phyloP scores from a whole-genome alignment of 1,140 invertebrate genomes.

The Nephila pilipes region DNA sequence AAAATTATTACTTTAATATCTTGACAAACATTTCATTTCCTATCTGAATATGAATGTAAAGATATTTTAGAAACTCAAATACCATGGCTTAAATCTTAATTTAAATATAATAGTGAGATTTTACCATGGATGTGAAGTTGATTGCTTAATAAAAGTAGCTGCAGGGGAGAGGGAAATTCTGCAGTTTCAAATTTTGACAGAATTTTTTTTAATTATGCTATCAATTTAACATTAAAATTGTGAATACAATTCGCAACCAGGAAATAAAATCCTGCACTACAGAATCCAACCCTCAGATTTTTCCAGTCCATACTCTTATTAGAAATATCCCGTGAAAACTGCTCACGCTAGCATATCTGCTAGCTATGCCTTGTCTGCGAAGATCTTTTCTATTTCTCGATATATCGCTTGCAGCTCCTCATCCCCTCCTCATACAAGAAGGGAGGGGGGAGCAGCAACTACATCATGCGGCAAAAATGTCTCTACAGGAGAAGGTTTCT shows the following conservation, averaged over 20 bases:
- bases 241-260: background rate
- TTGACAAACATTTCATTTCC: too few relatives aligned
- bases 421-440: background rate
- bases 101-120: too few relatives aligned
- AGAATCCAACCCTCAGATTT: background rate
- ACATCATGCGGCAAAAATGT: slow-evolving; percentile 64
- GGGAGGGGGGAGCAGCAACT: background rate
- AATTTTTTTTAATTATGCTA: too few relatives aligned
- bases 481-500: background rate
- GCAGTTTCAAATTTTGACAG: too few relatives aligned
- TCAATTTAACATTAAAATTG: too few relatives aligned
- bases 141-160: too few relatives aligned
- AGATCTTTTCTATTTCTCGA: slow-evolving; percentile 68
- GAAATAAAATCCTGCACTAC: background rate
- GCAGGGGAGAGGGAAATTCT: too few relatives aligned
- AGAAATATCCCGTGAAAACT: slow-evolving; percentile 64
- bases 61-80: too few relatives aligned
- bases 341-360: slow-evolving; percentile 52
- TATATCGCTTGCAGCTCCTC: slow-evolving; percentile 17
- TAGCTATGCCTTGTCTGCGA: slow-evolving; percentile 63
- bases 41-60: too few relatives aligned
- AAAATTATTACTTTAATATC: too few relatives aligned
- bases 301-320: slow-evolving; percentile 39
- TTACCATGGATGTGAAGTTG: too few relatives aligned
- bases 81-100: too few relatives aligned